These are phyloP conservation scores for Chloropsis cyanopogon DNA, from an alignment of 2,113 vertebrate genomes.

Conservation along the genomic window DNA sequence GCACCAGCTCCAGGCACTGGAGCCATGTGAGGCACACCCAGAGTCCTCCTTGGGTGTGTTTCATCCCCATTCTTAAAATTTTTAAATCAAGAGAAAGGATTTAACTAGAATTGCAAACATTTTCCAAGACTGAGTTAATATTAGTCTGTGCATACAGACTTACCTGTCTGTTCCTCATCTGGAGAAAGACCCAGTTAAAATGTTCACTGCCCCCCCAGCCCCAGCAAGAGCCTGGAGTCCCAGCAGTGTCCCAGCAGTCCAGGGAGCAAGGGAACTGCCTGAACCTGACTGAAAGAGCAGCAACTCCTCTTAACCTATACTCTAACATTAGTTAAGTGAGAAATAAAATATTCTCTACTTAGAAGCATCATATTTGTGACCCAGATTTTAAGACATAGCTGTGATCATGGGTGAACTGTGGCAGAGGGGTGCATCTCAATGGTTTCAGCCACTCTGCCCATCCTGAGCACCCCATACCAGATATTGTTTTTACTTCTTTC, in stretches of 20 bases:
- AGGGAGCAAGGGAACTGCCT: background rate
- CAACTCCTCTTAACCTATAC: background rate
- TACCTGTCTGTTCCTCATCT: background rate
- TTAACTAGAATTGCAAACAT: background rate
- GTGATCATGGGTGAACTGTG: background rate
- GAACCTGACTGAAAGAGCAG: background rate
- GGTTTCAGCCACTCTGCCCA: background rate
- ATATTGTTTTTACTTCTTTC: background rate
- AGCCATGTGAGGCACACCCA: background rate
- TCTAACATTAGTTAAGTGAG: background rate
- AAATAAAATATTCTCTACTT: background rate
- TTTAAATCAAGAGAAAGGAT: background rate
- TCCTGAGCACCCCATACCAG: background rate
- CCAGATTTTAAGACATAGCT: background rate
- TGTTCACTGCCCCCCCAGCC: background rate
- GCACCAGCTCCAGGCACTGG: background rate
- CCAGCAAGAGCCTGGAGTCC: background rate
- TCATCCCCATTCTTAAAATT: background rate
- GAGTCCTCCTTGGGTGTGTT: background rate
- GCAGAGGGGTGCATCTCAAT: background rate
- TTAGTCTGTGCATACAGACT: background rate
- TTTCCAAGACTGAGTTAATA: background rate
- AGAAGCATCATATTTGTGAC: background rate
- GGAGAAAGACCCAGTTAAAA: background rate
- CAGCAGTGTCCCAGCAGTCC: background rate